A percentile compares a stretch with the other conserved stretches of the same genome.
Evolutionary conservation across 2,113 vertebrate genomes (phyloP).

Genomic region (Cheilinus undulatus): DNA sequence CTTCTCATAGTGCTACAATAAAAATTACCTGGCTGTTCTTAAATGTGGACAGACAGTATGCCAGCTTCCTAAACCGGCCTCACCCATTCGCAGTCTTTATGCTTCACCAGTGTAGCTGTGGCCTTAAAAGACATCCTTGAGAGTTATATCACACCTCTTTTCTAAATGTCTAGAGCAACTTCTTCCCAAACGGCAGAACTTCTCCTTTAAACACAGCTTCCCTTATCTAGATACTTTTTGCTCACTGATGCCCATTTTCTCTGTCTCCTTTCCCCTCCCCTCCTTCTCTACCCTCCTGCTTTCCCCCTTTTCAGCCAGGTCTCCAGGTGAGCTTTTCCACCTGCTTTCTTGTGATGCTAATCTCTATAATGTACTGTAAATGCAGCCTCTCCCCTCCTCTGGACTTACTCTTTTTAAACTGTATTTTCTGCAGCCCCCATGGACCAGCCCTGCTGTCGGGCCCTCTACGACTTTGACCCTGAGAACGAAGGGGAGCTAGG

Average conservation of each 20-base stretch:
- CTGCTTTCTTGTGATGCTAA: conserved; percentile 34
- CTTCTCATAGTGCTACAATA: no score
- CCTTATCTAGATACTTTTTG: neutral
- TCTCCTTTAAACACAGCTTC: conserved; percentile 6
- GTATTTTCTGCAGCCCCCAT: conserved; percentile 81
- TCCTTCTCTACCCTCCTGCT: neutral
- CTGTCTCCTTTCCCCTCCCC: conserved; percentile 30
- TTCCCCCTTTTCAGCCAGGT: conserved; percentile 69
- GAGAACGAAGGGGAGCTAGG: conserved; percentile 98
- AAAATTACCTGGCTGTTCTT: no score
- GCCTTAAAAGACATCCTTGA: neutral
- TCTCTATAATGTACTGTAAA: conserved; percentile 18
- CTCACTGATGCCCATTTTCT: conserved; percentile 34
- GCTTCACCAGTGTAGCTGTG: neutral
- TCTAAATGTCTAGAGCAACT: neutral
- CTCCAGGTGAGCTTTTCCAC: conserved; percentile 77
- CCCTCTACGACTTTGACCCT: conserved; percentile 97
- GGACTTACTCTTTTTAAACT: neutral
- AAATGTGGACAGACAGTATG: no score
- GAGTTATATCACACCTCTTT: neutral
- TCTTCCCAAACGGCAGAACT: conserved; percentile 30
- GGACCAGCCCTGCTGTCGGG: conserved; percentile 97
- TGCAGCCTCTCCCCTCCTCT: conserved; percentile 3
- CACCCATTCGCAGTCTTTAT: neutral
- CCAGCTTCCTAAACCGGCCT: no score